phyloP scores from a whole-genome alignment of 2,888 invertebrate species.

The Agriopis leucophaearia region DNA sequence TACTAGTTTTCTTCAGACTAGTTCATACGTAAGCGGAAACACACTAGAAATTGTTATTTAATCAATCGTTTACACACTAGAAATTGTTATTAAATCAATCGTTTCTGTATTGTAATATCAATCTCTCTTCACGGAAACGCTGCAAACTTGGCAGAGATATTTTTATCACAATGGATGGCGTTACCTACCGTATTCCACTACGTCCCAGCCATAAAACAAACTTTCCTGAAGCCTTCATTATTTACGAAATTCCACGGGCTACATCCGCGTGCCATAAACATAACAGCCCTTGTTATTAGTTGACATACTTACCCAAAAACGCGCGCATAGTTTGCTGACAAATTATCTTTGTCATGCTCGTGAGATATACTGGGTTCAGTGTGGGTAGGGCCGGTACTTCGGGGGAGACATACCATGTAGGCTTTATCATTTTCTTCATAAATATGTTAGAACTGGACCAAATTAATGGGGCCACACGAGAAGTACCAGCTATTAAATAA shows the following conservation, averaged over 20 bases:
- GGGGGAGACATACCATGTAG: neutral
- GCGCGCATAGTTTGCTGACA: constrained; percentile 41
- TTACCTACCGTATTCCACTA: neutral
- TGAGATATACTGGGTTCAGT: constrained; percentile 14
- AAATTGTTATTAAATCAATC: too few species aligned
- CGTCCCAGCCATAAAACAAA: constrained; percentile 20
- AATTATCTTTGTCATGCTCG: constrained; percentile 37
- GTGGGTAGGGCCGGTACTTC: constrained; percentile 8
- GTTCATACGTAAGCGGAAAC: too few species aligned
- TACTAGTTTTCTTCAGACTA: too few species aligned
- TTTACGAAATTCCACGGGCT: constrained; percentile 28
- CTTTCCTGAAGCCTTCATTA: constrained; percentile 29
- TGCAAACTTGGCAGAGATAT: neutral
- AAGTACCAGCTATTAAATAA: too few species aligned
- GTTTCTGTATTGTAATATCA: too few species aligned
- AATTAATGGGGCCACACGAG: too few species aligned
- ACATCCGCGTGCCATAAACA: constrained; percentile 36
- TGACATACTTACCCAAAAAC: constrained; percentile 40
- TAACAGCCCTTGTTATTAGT: constrained; percentile 31
- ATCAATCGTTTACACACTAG: too few species aligned
- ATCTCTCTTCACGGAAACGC: too few species aligned
- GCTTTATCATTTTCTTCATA: neutral
- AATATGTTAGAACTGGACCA: too few species aligned
- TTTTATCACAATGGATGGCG: constrained; percentile 11
- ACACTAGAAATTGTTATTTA: too few species aligned